These are phyloP conservation scores for Pterocles gutturalis DNA, from an alignment of 2,113 vertebrate species.

Conservation along the genomic window DNA sequence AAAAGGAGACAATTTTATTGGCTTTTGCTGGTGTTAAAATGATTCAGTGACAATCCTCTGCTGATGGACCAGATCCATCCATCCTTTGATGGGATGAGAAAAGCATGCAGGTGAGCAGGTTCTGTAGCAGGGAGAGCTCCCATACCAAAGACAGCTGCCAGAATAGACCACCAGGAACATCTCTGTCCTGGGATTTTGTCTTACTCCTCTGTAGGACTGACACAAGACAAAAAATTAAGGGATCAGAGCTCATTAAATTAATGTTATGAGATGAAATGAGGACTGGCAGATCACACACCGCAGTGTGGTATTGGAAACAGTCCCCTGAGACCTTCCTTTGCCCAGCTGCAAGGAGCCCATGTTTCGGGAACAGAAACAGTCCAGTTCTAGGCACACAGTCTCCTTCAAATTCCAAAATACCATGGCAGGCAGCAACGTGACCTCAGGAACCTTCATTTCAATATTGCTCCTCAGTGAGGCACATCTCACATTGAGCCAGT, in stretches of 20 bases:
- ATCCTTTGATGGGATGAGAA: neutral
- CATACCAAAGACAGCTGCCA: neutral
- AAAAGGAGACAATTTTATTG: neutral
- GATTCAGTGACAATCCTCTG: neutral
- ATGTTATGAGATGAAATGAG: neutral
- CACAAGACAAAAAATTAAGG: neutral
- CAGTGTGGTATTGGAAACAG: neutral
- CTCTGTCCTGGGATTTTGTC: accelerated
- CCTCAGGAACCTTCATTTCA: neutral
- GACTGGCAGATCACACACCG: neutral
- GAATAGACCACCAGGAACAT: neutral
- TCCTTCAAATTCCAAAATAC: neutral
- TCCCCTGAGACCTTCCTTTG: neutral
- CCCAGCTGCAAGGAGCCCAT: neutral
- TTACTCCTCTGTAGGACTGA: neutral
- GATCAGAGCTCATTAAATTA: conserved; percentile 5
- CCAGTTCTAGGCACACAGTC: neutral
- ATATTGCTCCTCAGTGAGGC: neutral
- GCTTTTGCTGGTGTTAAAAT: neutral
- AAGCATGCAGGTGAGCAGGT: neutral
- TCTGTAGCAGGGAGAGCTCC: neutral
- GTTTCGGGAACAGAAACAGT: neutral
- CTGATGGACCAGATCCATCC: neutral
- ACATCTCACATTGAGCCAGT: neutral
- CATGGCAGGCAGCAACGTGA: neutral